Percentiles rank a stretch among this genome's conserved stretches.
Conservation (phyloP, 2,888 invertebrate genomes). For the Sinohyriopsis cumingii region DNA sequence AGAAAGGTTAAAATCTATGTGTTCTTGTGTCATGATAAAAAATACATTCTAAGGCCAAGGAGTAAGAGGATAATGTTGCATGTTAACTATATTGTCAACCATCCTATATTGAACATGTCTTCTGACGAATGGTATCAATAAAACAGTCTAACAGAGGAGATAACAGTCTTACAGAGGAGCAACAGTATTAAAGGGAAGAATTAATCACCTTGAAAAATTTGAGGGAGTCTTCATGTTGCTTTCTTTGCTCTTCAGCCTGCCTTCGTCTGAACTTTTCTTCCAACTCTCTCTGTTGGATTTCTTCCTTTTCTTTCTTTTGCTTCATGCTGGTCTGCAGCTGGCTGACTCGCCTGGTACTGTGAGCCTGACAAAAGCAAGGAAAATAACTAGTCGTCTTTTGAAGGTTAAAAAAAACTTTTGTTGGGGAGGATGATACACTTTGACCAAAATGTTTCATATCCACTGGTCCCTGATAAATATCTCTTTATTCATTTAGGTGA, state of each 20-base stretch:
- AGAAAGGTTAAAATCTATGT: too few species aligned
- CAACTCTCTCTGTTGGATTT: conserved; percentile 58
- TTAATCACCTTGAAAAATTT: conserved; percentile 66
- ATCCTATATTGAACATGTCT: too few species aligned
- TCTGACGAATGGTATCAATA: too few species aligned
- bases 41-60: too few species aligned
- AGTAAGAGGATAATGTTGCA: too few species aligned
- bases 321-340: conserved; percentile 47
- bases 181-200: background rate
- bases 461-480: too few species aligned
- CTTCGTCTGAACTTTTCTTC: conserved; percentile 57
- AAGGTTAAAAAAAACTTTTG: background rate
- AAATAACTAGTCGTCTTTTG: background rate
- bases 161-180: too few species aligned
- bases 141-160: too few species aligned
- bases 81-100: too few species aligned
- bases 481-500: too few species aligned
- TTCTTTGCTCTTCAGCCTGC: conserved; percentile 52
- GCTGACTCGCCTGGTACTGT: conserved; percentile 52
- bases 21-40: too few species aligned
- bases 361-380: conserved; percentile 45
- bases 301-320: conserved; percentile 58
- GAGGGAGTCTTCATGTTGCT: conserved; percentile 68
- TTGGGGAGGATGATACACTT: background rate
- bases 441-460: too few species aligned